Conservation (phyloP, 2,113 vertebrate genomes). For the Chionis minor region DNA sequence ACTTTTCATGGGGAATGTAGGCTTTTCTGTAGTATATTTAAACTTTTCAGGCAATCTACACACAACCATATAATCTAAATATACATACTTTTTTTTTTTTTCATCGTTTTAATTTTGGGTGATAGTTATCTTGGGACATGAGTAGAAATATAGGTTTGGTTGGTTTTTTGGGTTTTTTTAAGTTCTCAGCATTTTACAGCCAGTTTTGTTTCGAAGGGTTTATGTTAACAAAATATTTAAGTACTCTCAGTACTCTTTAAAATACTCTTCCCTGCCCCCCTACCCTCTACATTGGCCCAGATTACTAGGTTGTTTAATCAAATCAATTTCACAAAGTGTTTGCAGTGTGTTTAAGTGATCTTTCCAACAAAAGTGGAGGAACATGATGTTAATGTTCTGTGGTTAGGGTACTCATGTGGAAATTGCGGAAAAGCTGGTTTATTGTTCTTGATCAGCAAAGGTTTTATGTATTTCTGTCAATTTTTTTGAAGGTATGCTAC, state of each 20-base stretch:
- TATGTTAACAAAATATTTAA: too few relatives aligned
- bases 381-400: background rate
- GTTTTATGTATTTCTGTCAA: background rate
- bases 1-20: background rate
- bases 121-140: too few relatives aligned
- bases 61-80: background rate
- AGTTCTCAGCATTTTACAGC: too few relatives aligned
- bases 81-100: background rate
- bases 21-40: background rate
- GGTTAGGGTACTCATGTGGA: background rate
- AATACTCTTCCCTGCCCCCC: too few relatives aligned
- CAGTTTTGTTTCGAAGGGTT: too few relatives aligned
- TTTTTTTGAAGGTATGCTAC: background rate
- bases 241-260: too few relatives aligned
- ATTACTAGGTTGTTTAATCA: background rate
- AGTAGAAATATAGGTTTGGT: too few relatives aligned
- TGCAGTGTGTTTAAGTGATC: background rate
- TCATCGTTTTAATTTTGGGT: background rate
- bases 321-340: background rate
- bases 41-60: background rate
- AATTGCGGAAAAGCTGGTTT: background rate
- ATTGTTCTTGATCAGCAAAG: background rate
- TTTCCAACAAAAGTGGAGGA: background rate
- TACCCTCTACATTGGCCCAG: too few relatives aligned
- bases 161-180: too few relatives aligned